Conservation (phyloP, 2,797 vertebrate species). For the Spinus pinus region DNA sequence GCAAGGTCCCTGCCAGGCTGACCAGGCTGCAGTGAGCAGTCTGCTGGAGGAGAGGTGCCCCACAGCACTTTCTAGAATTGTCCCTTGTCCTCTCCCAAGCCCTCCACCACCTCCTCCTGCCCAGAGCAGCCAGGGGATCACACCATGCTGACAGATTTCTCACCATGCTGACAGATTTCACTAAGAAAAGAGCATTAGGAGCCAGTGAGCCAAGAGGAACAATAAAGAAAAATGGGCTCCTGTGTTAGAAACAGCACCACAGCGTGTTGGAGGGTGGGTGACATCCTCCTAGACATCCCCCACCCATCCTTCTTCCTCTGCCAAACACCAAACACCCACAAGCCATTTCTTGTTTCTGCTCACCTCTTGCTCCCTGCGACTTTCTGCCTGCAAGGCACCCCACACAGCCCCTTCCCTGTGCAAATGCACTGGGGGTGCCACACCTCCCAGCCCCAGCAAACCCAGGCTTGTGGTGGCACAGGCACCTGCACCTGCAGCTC, state of each 20-base stretch:
- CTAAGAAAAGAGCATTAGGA: not conserved
- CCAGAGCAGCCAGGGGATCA: not conserved
- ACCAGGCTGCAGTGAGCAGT: not conserved
- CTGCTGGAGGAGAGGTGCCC: not conserved
- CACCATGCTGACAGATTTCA: not conserved
- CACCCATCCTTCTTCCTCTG: not conserved
- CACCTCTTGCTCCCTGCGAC: not conserved
- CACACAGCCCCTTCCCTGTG: not conserved
- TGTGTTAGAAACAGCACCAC: not conserved
- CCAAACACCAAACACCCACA: accelerated
- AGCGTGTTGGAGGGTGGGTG: accelerated
- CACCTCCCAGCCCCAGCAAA: not conserved
- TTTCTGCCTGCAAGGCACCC: not conserved
- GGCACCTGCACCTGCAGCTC: not conserved
- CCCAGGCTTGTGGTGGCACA: not conserved
- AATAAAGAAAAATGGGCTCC: not conserved
- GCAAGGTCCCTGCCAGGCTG: not conserved
- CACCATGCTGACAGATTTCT: accelerated
- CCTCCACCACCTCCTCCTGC: not conserved
- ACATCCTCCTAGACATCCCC: not conserved
- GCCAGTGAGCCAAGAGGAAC: not conserved
- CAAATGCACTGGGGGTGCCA: not conserved
- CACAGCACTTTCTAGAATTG: not conserved
- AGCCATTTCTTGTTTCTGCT: not conserved
- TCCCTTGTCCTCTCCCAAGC: not conserved